Evolutionary conservation across 2,888 invertebrate genomes (phyloP).

Genomic region (Mesorhabditis belari): DNA sequence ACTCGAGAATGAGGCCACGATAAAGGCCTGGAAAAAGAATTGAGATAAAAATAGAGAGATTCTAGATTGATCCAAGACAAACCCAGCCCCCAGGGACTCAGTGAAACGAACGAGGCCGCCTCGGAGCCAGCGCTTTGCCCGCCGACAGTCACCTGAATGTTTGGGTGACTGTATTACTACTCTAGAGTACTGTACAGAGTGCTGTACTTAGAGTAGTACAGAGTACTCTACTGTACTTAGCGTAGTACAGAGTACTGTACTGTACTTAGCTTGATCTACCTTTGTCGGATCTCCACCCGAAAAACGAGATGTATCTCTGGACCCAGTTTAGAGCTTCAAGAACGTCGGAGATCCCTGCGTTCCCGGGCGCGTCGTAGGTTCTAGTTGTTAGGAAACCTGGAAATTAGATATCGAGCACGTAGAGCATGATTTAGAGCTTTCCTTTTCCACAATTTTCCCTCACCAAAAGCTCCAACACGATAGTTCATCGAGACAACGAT

Average conservation of each 20-base stretch:
- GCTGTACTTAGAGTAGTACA: no score
- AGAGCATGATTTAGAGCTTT: background rate
- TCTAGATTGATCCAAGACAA: no score
- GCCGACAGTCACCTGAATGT: conserved; percentile 14
- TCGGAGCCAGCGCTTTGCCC: conserved; percentile 27
- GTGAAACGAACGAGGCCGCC: conserved; percentile 18
- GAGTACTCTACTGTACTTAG: no score
- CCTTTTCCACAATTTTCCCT: background rate
- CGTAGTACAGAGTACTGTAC: no score
- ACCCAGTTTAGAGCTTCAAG: conserved; percentile 22
- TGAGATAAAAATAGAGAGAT: background rate
- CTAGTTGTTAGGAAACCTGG: conserved; percentile 24
- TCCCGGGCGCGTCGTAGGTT: conserved; percentile 18
- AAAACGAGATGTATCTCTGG: conserved; percentile 17
- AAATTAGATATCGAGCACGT: background rate
- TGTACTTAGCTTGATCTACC: no score
- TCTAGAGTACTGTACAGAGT: no score
- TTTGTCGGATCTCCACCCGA: conserved; percentile 22
- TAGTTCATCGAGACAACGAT: conserved; percentile 22
- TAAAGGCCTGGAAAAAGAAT: conserved; percentile 7
- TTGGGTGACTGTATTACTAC: background rate
- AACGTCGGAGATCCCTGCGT: conserved; percentile 22
- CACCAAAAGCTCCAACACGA: conserved; percentile 26
- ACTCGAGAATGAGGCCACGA: conserved; percentile 17
- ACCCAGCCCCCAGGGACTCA: no score